These are phyloP conservation scores for Leucoraja ocellata DNA, from an alignment of 2,797 vertebrate genomes.

Conservation along the genomic window DNA sequence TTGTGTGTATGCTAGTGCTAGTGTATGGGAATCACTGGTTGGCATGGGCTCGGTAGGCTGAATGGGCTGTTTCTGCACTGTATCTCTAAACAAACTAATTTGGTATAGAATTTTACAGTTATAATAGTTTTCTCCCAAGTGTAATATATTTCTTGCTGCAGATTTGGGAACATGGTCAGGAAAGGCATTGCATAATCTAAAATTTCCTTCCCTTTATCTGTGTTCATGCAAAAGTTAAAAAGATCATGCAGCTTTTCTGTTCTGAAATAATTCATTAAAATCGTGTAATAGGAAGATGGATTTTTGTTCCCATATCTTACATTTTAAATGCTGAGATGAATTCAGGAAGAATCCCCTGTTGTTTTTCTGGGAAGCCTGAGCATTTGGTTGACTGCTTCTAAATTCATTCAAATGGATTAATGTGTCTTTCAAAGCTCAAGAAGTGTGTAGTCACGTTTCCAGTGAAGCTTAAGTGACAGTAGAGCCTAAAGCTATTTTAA, in stretches of 20 bases:
- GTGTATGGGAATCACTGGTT: no score
- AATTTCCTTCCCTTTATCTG: neutral
- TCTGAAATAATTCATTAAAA: neutral
- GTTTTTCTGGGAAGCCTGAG: neutral
- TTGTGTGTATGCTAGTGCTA: no score
- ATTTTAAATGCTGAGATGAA: neutral
- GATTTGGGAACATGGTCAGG: no score
- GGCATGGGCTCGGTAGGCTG: no score
- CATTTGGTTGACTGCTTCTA: conserved; percentile 7
- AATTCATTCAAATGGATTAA: conserved; percentile 22
- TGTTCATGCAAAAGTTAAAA: neutral
- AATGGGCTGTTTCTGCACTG: no score
- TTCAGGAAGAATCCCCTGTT: conserved; percentile 7
- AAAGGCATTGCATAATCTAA: no score
- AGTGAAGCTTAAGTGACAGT: conserved; percentile 8
- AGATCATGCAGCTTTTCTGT: neutral
- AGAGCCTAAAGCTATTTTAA: conserved; percentile 29
- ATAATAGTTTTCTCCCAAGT: no score
- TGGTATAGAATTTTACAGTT: no score
- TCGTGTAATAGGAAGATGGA: neutral
- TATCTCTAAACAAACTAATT: no score
- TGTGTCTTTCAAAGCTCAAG: neutral
- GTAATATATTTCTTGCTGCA: no score
- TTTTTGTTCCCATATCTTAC: neutral
- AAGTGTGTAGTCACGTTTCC: neutral